Evolutionary conservation across 2,888 invertebrate genomes (phyloP).

Genomic region (Sympetrum striolatum): DNA sequence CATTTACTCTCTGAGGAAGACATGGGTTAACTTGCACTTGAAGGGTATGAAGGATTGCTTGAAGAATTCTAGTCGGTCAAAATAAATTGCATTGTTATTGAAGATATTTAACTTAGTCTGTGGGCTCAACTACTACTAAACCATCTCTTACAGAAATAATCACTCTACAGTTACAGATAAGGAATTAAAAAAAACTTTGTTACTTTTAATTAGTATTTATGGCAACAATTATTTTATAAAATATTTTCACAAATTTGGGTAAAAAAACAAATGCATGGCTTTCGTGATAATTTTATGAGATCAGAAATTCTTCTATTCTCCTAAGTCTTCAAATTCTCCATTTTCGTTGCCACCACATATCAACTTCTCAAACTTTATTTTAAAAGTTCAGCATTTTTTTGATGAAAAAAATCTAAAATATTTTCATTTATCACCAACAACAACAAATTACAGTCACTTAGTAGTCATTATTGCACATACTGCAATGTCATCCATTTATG

Average conservation of each 20-base stretch:
- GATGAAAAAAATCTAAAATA: not conserved
- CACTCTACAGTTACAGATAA: not conserved
- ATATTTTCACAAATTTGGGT: conserved; percentile 5
- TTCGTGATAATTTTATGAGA: conserved; percentile 9
- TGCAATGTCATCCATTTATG: not conserved
- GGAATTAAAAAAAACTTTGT: not conserved
- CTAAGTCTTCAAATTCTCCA: not conserved
- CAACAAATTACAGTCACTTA: not conserved
- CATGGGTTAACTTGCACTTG: too few species aligned
- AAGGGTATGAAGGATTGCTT: too few species aligned
- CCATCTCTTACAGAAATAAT: too few species aligned
- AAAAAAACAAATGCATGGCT: conserved; percentile 9
- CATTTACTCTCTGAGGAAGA: too few species aligned
- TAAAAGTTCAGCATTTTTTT: too few species aligned
- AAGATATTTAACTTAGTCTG: too few species aligned
- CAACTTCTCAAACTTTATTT: too few species aligned
- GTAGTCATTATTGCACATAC: not conserved
- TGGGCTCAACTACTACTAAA: too few species aligned
- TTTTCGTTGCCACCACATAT: not conserved
- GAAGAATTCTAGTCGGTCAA: too few species aligned
- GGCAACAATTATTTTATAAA: conserved; percentile 24
- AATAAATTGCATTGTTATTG: too few species aligned
- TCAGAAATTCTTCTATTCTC: not conserved
- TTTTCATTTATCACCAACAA: not conserved
- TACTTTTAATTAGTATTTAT: not conserved